Evolutionary conservation across 1,140 invertebrate species (phyloP).

Genomic region (Bombus fervidus): DNA sequence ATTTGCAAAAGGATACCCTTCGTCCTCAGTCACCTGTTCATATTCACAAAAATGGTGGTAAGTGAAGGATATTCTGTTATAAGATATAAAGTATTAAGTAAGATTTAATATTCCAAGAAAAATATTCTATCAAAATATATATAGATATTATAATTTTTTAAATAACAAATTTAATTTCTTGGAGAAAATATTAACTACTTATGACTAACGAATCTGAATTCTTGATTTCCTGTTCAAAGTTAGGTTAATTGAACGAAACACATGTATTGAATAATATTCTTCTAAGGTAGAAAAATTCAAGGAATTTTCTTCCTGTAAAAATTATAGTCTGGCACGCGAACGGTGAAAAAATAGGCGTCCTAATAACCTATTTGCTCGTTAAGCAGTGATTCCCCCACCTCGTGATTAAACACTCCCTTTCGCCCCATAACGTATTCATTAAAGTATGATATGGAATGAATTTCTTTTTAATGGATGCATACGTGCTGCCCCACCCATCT

Average conservation of each 20-base stretch:
- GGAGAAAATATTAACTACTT: background rate
- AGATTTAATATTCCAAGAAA: background rate
- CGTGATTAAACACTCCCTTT: constrained; percentile 22
- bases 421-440: too few relatives aligned
- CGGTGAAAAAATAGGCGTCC: constrained; percentile 18
- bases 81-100: background rate
- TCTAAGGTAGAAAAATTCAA: background rate
- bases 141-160: too few relatives aligned
- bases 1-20: constrained; percentile 90
- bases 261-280: background rate
- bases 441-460: background rate
- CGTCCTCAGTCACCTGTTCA: constrained; percentile 85
- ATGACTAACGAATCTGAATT: background rate
- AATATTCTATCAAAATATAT: too few relatives aligned
- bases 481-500: background rate
- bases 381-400: background rate
- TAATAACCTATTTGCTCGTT: constrained; percentile 37
- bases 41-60: constrained; percentile 90
- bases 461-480: background rate
- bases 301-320: constrained; percentile 4
- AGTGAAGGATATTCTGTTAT: constrained; percentile 60
- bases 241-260: constrained; percentile 15
- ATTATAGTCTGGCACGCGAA: background rate
- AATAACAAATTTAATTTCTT: too few relatives aligned
- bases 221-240: background rate